A percentile compares a stretch with the other conserved stretches of the same genome.
These are phyloP conservation scores for Carlito syrichta DNA, from an alignment of 2,113 vertebrate species.

Conservation along the genomic window DNA sequence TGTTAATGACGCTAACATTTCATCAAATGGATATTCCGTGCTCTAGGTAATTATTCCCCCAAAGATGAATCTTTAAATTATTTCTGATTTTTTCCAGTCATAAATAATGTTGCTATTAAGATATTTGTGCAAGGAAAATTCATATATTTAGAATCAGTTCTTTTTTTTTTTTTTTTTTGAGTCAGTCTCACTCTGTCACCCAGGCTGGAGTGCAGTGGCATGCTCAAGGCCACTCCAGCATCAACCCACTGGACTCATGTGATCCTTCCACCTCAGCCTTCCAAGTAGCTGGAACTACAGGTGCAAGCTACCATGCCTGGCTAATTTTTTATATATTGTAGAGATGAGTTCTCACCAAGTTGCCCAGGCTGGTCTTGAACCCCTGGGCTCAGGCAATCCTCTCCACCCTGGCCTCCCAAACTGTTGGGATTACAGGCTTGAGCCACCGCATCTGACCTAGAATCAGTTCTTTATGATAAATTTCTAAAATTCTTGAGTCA, in stretches of 20 bases:
- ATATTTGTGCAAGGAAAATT: not conserved
- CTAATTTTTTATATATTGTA: too few species aligned
- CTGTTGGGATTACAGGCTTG: not conserved
- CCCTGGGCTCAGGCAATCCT: not conserved
- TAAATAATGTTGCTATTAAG: not conserved
- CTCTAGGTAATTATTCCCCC: not conserved
- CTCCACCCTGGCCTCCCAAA: not conserved
- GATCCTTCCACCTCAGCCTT: too few species aligned
- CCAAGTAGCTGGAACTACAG: too few species aligned
- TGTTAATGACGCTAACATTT: too few species aligned
- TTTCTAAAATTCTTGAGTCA: not conserved
- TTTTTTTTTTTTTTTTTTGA: too few species aligned
- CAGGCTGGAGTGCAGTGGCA: too few species aligned
- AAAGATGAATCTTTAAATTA: not conserved
- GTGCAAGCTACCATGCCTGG: too few species aligned
- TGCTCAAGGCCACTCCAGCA: too few species aligned
- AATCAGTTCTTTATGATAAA: not conserved
- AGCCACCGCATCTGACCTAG: not conserved
- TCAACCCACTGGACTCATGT: too few species aligned
- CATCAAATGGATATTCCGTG: not conserved
- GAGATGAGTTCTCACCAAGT: too few species aligned
- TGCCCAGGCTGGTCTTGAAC: too few species aligned
- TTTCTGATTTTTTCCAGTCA: not conserved
- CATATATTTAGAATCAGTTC: not conserved
- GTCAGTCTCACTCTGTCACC: too few species aligned